phyloP scores from a whole-genome alignment of 2,888 invertebrate genomes.

The Cheilosia pagana region DNA sequence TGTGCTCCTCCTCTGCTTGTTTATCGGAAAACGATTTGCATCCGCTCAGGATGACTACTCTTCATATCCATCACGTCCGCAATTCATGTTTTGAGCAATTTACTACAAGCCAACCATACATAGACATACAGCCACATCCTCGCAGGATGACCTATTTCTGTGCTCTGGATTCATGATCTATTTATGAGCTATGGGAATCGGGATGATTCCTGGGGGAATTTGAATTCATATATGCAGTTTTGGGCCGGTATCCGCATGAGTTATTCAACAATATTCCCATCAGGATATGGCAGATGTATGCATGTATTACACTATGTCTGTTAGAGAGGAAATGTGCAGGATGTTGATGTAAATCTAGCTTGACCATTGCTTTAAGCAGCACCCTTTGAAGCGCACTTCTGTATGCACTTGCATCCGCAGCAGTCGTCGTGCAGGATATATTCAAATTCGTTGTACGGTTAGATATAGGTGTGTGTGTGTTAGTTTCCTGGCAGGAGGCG shows the following conservation, averaged over 20 bases:
- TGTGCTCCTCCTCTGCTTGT: neutral
- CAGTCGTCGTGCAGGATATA: no score
- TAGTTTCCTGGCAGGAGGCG: no score
- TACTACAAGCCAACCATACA: slow-evolving; percentile 17
- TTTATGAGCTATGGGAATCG: slow-evolving; percentile 37
- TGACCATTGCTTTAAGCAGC: slow-evolving; percentile 22
- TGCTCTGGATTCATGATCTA: slow-evolving; percentile 48
- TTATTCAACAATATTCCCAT: slow-evolving; percentile 40
- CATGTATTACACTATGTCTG: neutral
- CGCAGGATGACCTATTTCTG: neutral
- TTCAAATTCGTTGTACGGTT: no score
- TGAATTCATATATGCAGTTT: slow-evolving; percentile 31
- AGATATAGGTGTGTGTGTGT: no score
- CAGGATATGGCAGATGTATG: slow-evolving; percentile 5
- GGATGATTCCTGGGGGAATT: slow-evolving; percentile 29
- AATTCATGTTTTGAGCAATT: slow-evolving; percentile 23
- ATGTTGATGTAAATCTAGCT: slow-evolving; percentile 10
- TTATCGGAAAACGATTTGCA: slow-evolving; percentile 24
- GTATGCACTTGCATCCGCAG: neutral
- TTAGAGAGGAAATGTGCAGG: no score
- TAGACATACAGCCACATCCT: neutral
- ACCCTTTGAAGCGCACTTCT: neutral
- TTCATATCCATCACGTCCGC: slow-evolving; percentile 19
- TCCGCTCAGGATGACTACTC: slow-evolving; percentile 1
- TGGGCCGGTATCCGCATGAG: slow-evolving; percentile 34